Evolutionary conservation across 2,113 vertebrate genomes (phyloP).

Genomic region (Rhizomys pruinosus): DNA sequence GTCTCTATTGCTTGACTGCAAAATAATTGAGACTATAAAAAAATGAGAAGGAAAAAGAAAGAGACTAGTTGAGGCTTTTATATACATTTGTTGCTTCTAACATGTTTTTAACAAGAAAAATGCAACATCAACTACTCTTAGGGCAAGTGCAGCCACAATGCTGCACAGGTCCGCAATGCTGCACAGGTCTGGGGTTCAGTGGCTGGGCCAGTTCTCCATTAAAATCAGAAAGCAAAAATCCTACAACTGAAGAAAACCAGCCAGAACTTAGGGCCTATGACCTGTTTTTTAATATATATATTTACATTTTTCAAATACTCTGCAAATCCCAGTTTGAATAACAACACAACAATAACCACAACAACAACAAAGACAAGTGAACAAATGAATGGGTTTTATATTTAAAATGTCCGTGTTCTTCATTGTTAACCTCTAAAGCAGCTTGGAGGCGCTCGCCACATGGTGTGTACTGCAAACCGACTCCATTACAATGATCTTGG

Average conservation of each 20-base stretch:
- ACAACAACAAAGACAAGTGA: constrained; percentile 78
- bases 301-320: constrained; percentile 78
- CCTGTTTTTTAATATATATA: constrained; percentile 52
- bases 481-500: constrained; percentile 82
- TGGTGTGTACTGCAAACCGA: constrained; percentile 81
- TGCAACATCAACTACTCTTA: constrained; percentile 82
- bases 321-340: constrained; percentile 78
- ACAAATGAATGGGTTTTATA: constrained; percentile 83
- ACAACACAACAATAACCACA: constrained; percentile 61
- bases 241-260: constrained; percentile 80
- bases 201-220: constrained; percentile 67
- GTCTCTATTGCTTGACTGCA: not conserved
- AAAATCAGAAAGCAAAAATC: constrained; percentile 53
- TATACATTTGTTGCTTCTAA: constrained; percentile 86
- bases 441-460: constrained; percentile 82
- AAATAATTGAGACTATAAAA: constrained; percentile 31
- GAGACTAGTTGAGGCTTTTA: constrained; percentile 83
- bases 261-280: constrained; percentile 76
- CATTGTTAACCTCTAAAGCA: constrained; percentile 87
- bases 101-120: constrained; percentile 83
- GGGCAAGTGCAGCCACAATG: constrained; percentile 83
- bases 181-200: constrained; percentile 82
- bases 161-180: constrained; percentile 83
- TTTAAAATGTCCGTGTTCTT: constrained; percentile 82
- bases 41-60: not conserved